Conservation (phyloP, 2,113 vertebrate genomes). For the Dendropsophus ebraccatus region DNA sequence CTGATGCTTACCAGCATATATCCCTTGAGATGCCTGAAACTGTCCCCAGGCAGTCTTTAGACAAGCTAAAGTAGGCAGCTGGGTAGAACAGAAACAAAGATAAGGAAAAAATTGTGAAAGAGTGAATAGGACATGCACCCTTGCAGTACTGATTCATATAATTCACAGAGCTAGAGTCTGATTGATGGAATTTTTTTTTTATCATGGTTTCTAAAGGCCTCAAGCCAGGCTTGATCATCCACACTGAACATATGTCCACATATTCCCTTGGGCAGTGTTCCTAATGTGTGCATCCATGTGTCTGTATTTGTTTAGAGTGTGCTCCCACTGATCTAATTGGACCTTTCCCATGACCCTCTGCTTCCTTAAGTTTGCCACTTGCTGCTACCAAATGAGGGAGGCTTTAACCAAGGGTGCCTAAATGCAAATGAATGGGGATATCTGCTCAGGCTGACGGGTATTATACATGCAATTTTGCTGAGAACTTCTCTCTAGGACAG, state of each 20-base stretch:
- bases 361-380: constrained; percentile 77
- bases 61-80: constrained; percentile 41
- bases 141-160: constrained; percentile 69
- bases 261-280: constrained; percentile 73
- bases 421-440: constrained; percentile 66
- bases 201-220: constrained; percentile 68
- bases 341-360: constrained; percentile 79
- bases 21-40: constrained; percentile 16
- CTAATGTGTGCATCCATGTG: constrained; percentile 75
- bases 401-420: constrained; percentile 69
- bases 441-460: constrained; percentile 67
- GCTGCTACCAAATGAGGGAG: constrained; percentile 70
- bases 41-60: constrained; percentile 43
- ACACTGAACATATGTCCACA: constrained; percentile 73
- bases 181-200: constrained; percentile 72
- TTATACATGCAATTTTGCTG: constrained; percentile 65
- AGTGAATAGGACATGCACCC: constrained; percentile 63
- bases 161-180: constrained; percentile 68
- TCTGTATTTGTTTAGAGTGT: constrained; percentile 77
- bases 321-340: constrained; percentile 75
- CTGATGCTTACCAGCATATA: constrained; percentile 3
- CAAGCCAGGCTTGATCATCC: constrained; percentile 65
- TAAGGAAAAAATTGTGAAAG: constrained; percentile 45
- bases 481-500: constrained; percentile 65
- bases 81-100: constrained; percentile 34